Evolutionary conservation across 1,140 invertebrate species (phyloP).

Genomic region (Trachelipus rathkii): DNA sequence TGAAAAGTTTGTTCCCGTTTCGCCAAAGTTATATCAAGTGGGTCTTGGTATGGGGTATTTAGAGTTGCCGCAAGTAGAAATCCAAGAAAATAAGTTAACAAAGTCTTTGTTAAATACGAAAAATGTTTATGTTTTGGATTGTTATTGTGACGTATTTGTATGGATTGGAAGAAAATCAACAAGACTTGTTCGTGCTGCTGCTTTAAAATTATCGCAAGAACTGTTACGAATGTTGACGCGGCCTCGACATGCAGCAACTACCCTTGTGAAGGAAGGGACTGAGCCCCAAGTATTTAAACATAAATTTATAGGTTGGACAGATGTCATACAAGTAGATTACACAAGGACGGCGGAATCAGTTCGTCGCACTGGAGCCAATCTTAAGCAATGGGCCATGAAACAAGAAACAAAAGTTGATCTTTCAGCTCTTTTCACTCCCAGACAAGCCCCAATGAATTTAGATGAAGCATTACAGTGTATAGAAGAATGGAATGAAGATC

Average conservation of each 20-base stretch:
- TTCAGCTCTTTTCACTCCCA: constrained; percentile 89
- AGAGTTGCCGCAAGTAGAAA: constrained; percentile 83
- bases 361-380: constrained; percentile 88
- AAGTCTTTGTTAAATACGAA: constrained; percentile 78
- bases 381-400: constrained; percentile 85
- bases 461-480: constrained; percentile 85
- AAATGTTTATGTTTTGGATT: constrained; percentile 97
- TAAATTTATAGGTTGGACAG: constrained; percentile 97
- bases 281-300: constrained; percentile 88
- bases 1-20: constrained; percentile 67
- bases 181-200: constrained; percentile 88
- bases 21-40: constrained; percentile 87
- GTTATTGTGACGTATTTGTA: constrained; percentile 92
- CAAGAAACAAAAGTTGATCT: constrained; percentile 82
- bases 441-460: constrained; percentile 80
- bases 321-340: constrained; percentile 98
- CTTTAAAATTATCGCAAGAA: constrained; percentile 91
- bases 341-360: constrained; percentile 97
- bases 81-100: constrained; percentile 68
- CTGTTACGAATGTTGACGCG: constrained; percentile 84
- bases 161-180: constrained; percentile 99
- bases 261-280: constrained; percentile 67
- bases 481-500: constrained; percentile 89
- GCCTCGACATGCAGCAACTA: constrained; percentile 78
- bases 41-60: constrained; percentile 95